phyloP scores from a whole-genome alignment of 2,888 invertebrate species.

The Tenthredo scrophulariae region DNA sequence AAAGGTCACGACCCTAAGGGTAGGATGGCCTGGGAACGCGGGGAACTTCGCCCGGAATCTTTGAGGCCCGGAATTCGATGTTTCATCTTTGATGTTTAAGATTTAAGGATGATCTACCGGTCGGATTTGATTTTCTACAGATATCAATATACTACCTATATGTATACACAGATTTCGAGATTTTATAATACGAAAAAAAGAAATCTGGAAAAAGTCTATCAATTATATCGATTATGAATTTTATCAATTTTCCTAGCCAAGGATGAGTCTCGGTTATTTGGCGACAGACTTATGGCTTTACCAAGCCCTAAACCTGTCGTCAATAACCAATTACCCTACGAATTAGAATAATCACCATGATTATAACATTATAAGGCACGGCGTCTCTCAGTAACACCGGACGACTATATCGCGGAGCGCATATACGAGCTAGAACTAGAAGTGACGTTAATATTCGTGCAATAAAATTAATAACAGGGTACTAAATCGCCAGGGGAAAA shows the following conservation, averaged over 20 bases:
- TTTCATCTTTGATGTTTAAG: constrained; percentile 2
- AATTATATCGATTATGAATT: neutral
- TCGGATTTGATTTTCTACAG: neutral
- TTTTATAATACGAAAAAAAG: neutral
- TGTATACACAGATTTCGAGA: neutral
- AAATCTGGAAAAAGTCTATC: neutral
- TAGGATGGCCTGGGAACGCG: constrained; percentile 37
- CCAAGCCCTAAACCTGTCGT: constrained; percentile 43
- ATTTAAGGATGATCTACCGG: neutral
- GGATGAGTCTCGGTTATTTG: neutral
- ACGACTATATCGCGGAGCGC: constrained; percentile 4
- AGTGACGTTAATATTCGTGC: constrained; percentile 23
- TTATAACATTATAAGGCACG: constrained; percentile 31
- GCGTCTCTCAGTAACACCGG: constrained; percentile 26
- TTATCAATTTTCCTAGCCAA: neutral
- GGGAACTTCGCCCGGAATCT: constrained; percentile 30
- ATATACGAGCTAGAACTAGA: constrained; percentile 13
- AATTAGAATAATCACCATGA: constrained; percentile 61
- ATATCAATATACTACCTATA: neutral
- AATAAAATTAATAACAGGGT: constrained; percentile 28
- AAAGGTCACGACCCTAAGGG: constrained; percentile 49
- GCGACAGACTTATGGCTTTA: constrained; percentile 5
- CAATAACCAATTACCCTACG: constrained; percentile 67
- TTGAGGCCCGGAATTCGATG: constrained; percentile 29
- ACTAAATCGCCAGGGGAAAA: constrained; percentile 1